Base-by-base conservation (phyloP, 2,888 invertebrate species). In the Thyatira batis region DNA sequence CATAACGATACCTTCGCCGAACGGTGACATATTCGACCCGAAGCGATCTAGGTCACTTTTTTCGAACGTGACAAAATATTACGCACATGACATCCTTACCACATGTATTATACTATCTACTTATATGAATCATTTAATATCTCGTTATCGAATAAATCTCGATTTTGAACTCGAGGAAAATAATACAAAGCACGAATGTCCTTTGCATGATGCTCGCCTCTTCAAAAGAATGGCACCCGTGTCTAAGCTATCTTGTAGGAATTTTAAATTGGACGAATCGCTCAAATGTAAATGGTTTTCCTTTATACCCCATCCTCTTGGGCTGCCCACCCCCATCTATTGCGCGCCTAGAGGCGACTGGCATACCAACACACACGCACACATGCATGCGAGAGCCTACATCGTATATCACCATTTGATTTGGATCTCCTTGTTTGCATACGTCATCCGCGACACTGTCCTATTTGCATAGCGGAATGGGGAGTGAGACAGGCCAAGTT, bases 241-340 rank as follows among this genome's bases (percentile, higher is more conserved):
- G 90, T 89, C 91, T 90, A 87, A 88, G 91, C 87, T 90, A 90
- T 91, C 92, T 92, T 89, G 90, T 91, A 92, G 91, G 92, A 92
- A 92, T 92, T 92, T 92, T 92, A 92, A 92, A 92, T 92, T 92
- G 92, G 92, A 92, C 92, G 92, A 92, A 92, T 92, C 92, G 92
- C 92, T 92, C 92, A 92, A 92, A 92, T 92, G 92, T 92, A 92
- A 92, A 92, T 92, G 92, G 92, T 92, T 92, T 92, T 92, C 92
- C 92, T 92, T 92, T 92, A 92, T 92, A 87, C 91, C 90, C 90
- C 91, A 90, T 89, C 91, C 90, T 88, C 89, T 83, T 73, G 82
- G 85, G 86, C 87, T 82, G 85, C 82, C 90, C 88, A 85, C 87
- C 89, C 89, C 87, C 88, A 78, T 87, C 89, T 89, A 88, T 89